Evolutionary conservation across 2,888 invertebrate species (phyloP).

Genomic region (Plebejus argus): DNA sequence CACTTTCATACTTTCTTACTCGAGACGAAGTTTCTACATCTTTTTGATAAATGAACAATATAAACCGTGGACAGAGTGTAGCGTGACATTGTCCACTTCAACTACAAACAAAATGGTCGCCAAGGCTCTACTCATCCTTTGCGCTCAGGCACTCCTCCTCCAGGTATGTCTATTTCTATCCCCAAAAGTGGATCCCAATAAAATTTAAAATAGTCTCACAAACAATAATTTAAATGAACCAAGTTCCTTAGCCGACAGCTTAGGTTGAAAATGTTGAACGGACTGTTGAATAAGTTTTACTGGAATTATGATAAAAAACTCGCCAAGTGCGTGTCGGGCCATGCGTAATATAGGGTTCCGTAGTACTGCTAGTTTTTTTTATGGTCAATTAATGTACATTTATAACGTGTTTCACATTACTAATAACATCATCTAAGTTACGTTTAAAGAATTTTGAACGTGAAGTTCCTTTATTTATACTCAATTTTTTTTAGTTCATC

Average conservation of each 20-base stretch:
- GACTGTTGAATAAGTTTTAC: neutral
- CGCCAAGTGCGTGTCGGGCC: too few relatives aligned
- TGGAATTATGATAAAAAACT: neutral
- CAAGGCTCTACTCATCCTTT: slow-evolving; percentile 46
- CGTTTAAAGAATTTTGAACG: too few relatives aligned
- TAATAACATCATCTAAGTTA: too few relatives aligned
- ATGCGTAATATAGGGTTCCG: too few relatives aligned
- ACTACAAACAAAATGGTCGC: slow-evolving; percentile 46
- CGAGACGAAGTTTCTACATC: neutral
- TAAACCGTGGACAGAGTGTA: neutral
- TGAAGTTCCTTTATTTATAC: too few relatives aligned
- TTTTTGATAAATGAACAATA: slow-evolving; percentile 7
- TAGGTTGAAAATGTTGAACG: too few relatives aligned
- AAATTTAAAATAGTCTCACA: neutral
- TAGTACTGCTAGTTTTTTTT: too few relatives aligned
- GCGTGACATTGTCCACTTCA: slow-evolving; percentile 36
- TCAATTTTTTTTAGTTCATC: too few relatives aligned
- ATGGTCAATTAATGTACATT: too few relatives aligned
- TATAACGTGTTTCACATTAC: too few relatives aligned
- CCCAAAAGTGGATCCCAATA: neutral
- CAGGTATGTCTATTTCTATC: slow-evolving; percentile 44
- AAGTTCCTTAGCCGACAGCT: neutral
- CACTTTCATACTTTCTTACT: slow-evolving; percentile 25
- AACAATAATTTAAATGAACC: neutral
- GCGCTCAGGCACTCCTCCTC: slow-evolving; percentile 47